Conservation (phyloP, 2,113 vertebrate species). For the Acanthisitta chloris region DNA sequence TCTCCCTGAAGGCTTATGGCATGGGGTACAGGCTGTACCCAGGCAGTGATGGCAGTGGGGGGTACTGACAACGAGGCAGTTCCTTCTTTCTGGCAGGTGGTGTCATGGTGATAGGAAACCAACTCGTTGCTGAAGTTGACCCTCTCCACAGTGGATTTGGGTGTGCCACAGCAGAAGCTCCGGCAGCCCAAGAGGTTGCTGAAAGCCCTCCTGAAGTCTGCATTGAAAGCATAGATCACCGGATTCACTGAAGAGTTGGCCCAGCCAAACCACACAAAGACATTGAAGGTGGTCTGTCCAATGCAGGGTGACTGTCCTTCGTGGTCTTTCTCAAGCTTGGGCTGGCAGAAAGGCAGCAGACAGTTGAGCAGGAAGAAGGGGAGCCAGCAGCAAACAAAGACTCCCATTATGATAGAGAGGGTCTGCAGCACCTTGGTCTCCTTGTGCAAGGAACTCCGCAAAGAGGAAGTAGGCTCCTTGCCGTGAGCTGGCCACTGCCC, state of each 20-base stretch:
- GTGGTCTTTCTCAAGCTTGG: background rate
- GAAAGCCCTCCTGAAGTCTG: constrained; percentile 80
- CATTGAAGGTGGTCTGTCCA: constrained; percentile 77
- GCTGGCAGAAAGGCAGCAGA: constrained; percentile 80
- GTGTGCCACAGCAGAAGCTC: constrained; percentile 61
- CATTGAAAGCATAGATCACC: constrained; percentile 82
- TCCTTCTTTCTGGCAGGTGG: constrained; percentile 74
- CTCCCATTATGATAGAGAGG: constrained; percentile 82
- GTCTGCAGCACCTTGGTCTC: constrained; percentile 86
- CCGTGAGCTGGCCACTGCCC: constrained; percentile 48
- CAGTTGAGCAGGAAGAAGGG: constrained; percentile 86
- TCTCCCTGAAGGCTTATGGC: constrained; percentile 1
- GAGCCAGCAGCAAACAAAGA: constrained; percentile 85
- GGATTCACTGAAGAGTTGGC: constrained; percentile 84
- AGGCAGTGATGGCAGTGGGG: background rate
- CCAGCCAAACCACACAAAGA: constrained; percentile 86
- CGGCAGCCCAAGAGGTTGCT: constrained; percentile 76
- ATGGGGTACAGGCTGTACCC: background rate
- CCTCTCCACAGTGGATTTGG: constrained; percentile 61
- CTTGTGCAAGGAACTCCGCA: constrained; percentile 78
- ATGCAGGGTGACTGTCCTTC: constrained; percentile 62
- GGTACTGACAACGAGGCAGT: background rate
- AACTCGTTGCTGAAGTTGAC: constrained; percentile 79
- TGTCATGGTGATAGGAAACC: constrained; percentile 78
- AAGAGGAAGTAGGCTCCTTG: constrained; percentile 47